phyloP scores from a whole-genome alignment of 2,797 vertebrate genomes.

The Ptychobarbus kaznakovi region DNA sequence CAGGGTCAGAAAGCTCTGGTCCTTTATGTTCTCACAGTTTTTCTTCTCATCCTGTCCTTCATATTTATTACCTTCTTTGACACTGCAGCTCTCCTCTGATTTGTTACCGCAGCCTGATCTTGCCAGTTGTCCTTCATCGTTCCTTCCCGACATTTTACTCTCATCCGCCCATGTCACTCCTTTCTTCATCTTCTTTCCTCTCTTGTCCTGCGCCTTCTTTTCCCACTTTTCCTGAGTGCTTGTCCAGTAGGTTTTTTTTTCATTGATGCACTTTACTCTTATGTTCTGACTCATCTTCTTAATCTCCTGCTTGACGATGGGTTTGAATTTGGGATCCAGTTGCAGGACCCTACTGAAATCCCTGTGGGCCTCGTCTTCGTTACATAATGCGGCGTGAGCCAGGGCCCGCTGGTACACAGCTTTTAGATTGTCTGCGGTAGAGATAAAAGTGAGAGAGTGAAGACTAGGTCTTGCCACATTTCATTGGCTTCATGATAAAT shows the following conservation, averaged over 20 bases:
- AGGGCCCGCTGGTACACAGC: slow-evolving; percentile 76
- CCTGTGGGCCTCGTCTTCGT: slow-evolving; percentile 70
- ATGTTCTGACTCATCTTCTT: slow-evolving; percentile 71
- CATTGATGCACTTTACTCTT: slow-evolving; percentile 59
- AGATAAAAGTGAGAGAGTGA: slow-evolving; percentile 46
- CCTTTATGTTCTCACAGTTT: slow-evolving; percentile 47
- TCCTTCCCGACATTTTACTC: slow-evolving; percentile 19
- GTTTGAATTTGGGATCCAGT: slow-evolving; percentile 75
- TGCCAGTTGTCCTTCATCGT: slow-evolving; percentile 44
- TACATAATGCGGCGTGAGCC: slow-evolving; percentile 75
- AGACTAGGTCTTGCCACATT: slow-evolving; percentile 59
- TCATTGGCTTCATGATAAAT: slow-evolving; percentile 69
- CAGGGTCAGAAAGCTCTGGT: slow-evolving; percentile 13
- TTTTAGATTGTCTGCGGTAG: slow-evolving; percentile 75
- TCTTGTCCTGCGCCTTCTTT: slow-evolving; percentile 48
- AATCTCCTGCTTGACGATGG: slow-evolving; percentile 72
- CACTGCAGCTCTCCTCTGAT: slow-evolving; percentile 44
- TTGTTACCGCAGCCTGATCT: slow-evolving; percentile 9
- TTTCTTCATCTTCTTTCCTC: slow-evolving; percentile 59
- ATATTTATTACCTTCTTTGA: slow-evolving; percentile 46
- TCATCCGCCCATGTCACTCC: slow-evolving; percentile 45
- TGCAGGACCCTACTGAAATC: slow-evolving; percentile 72
- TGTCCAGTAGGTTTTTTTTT: slow-evolving; percentile 79
- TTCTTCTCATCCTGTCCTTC: slow-evolving; percentile 46
- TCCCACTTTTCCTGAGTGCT: slow-evolving; percentile 69